Evolutionary conservation across 1,140 invertebrate species (phyloP), one percentile per base, ranked within the genome.

Genomic region (Lasioglossum baleicum): DNA sequence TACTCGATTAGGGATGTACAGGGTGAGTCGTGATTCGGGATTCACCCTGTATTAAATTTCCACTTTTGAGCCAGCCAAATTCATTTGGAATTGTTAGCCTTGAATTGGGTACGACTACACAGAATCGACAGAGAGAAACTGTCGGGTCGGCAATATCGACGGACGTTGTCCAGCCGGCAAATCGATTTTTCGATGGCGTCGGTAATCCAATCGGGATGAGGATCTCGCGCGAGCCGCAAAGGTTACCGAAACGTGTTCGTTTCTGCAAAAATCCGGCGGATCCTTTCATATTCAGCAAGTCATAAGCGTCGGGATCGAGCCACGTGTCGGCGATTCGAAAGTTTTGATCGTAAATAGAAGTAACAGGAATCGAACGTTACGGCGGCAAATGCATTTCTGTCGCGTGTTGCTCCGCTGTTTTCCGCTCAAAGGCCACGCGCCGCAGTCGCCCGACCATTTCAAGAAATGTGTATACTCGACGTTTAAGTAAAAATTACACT

Each of bases 201-300:
- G 15, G 5, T 7, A 11, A 40, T 26, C 10, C 7, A 53, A 42
- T 31, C 11, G 8, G 10, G 48, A 72, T 35, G 75, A 78, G 15
- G 61, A 83, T 75, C 66, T 76, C 58, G 63, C 17, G 75, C 72
- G 51, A 73, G 76, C 70, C 56, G 74, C 74, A 85, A 87, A 84
- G 75, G 77, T 80, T 82, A 78, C 60, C 64, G 63, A 73, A 76
- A 75, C 75, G 69, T 79, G 85, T 82, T 82, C 58, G 42, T 15
- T 40, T 56, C 2, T n/a, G 8, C 51, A 80, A 64, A 68, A 80
- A 58, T 75, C 66, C 53, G 26, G 40, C 40, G 77, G 10, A 74
- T 80, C 51, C 78, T 74, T 74, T 74, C 71, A 44, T 68, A 40
- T 75, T n/a, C 64, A 15, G 31, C 42, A 7, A 51, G 53, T 67